Conservation (phyloP, 2,888 invertebrate genomes). For the Sinohyriopsis cumingii region DNA sequence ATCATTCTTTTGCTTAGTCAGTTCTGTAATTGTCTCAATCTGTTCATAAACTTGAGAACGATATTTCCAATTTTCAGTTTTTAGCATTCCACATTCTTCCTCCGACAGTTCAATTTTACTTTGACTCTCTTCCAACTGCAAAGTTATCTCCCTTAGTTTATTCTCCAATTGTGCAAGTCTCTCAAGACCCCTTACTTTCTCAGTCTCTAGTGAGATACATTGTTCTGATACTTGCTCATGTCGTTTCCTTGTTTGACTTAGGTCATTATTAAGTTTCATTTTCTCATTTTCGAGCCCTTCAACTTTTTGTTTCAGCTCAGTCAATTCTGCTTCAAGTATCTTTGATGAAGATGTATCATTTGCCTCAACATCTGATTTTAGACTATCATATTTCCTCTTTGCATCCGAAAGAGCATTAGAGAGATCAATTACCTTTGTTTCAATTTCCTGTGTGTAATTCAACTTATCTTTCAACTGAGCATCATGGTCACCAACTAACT, state of each 20-base stretch:
- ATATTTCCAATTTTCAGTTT: constrained; percentile 13
- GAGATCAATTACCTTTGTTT: constrained; percentile 53
- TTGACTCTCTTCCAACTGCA: constrained; percentile 14
- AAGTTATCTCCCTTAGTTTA: constrained; percentile 1
- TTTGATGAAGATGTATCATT: constrained; percentile 33
- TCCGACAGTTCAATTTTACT: constrained; percentile 11
- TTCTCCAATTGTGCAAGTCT: constrained; percentile 1
- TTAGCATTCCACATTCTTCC: constrained; percentile 20
- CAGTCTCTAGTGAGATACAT: neutral
- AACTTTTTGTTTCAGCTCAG: constrained; percentile 10
- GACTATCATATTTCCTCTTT: constrained; percentile 49
- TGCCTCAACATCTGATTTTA: constrained; percentile 40
- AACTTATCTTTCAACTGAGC: constrained; percentile 46
- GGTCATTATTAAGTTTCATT: neutral
- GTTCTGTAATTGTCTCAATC: neutral
- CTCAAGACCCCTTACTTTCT: neutral
- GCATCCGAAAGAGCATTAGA: constrained; percentile 52
- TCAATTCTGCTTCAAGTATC: constrained; percentile 28
- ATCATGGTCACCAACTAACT: constrained; percentile 22
- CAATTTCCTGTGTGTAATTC: constrained; percentile 54
- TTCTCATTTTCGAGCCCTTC: constrained; percentile 9
- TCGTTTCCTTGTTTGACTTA: neutral
- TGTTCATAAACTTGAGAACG: constrained; percentile 5
- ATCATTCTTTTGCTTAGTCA: no score
- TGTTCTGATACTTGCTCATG: neutral